phyloP scores from a whole-genome alignment of 2,888 invertebrate genomes.

The Stenodera caucasica region DNA sequence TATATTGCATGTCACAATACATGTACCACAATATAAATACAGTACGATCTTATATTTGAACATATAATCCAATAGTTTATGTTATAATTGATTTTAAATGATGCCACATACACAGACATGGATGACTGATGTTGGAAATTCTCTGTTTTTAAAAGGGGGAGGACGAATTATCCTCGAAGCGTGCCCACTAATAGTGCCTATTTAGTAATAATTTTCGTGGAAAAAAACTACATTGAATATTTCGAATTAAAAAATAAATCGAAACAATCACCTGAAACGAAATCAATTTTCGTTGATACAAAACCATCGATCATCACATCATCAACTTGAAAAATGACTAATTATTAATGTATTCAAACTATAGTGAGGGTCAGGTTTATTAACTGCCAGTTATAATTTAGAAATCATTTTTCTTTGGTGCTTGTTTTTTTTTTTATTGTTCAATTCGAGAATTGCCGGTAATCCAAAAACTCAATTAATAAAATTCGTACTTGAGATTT shows the following conservation, averaged over 20 bases:
- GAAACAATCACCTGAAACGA: neutral
- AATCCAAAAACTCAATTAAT: no score
- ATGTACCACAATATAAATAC: conserved; percentile 2
- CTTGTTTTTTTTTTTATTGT: no score
- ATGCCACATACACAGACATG: conserved; percentile 18
- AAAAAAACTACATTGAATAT: no score
- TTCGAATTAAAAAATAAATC: neutral
- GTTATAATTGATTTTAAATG: conserved; percentile 9
- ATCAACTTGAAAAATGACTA: conserved; percentile 3
- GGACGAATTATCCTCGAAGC: conserved; percentile 34
- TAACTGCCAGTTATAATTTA: conserved; percentile 1
- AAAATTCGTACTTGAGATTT: no score
- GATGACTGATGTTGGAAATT: conserved; percentile 35
- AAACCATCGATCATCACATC: neutral
- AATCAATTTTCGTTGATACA: conserved; percentile 1
- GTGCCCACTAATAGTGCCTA: conserved; percentile 33
- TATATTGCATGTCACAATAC: conserved; percentile 5
- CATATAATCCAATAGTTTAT: neutral
- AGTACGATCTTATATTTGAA: neutral
- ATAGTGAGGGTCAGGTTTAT: conserved; percentile 4
- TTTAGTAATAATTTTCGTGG: neutral
- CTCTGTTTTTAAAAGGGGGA: conserved; percentile 33
- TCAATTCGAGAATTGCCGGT: no score
- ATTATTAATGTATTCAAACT: neutral
- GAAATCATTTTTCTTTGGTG: neutral